Evolutionary conservation across 2,797 vertebrate species (phyloP), one percentile per base, ranked within the genome.

Genomic region (Sebastiscus tertius): DNA sequence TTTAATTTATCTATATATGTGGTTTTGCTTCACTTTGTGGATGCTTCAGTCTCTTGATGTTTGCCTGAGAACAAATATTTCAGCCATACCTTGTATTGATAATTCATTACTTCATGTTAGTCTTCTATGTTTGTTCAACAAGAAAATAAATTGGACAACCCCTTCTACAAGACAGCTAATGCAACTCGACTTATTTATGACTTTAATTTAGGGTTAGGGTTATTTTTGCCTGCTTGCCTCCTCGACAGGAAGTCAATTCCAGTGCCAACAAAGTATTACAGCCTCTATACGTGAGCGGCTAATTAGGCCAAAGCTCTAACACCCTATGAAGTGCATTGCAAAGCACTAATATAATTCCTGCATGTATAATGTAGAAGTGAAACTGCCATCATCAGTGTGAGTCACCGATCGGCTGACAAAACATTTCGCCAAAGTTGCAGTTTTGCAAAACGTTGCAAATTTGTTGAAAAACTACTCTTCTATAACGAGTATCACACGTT

Each of bases 281-380:
- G 54, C 22, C 33, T 62, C 36, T 52, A 66, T 52, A 66, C 68
- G 33, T 52, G 49, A 77, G 75, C 4, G 13, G 31, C 65, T 52
- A 78, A 82, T 88, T 87, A 73, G 64, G 54, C 68, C 79, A 62
- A 69, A 78, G 27, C 71, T 78, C 26, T 14, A 62, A 83, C 39
- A 60, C n/a, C 8, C 46, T 72, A 56, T 29, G 39, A 86, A 74
- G 66, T 77, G 81, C 85, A 68, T 27, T 18, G 46, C 81, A 68
- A 82, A 86, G 83, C 85, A 86, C 29, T 84, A 76, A 66, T 24
- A 72, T 33, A 13, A 80, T 75, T 80, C 74, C 42, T 85, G 75
- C 66, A 86, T 81, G 49, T 29, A 74, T 82, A 86, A 83, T 85
- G 34, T 27, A 54, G n/a, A 59, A 33, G 65, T 31, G 24, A 76